Evolutionary conservation across 2,888 invertebrate species (phyloP).

Genomic region (Plemyria rubiginata): DNA sequence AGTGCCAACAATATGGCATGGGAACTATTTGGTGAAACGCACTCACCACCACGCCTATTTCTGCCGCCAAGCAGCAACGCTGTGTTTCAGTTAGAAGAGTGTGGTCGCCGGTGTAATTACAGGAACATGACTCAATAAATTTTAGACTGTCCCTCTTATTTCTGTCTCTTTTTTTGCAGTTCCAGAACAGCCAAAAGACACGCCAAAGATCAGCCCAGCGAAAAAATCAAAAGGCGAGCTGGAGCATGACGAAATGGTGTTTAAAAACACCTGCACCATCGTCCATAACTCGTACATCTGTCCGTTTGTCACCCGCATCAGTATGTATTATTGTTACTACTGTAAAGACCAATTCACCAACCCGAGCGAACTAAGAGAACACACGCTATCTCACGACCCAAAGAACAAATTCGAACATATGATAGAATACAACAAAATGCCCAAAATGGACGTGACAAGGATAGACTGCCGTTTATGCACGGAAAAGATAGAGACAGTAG

Average conservation of each 20-base stretch:
- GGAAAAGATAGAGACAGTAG: slow-evolving; percentile 65
- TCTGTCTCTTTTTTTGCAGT: slow-evolving; percentile 35
- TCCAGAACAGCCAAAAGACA: slow-evolving; percentile 38
- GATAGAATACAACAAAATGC: slow-evolving; percentile 70
- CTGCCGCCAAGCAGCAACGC: too few relatives aligned
- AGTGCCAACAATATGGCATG: too few relatives aligned
- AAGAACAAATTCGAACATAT: slow-evolving; percentile 57
- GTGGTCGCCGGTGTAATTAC: too few relatives aligned
- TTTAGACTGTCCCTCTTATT: too few relatives aligned
- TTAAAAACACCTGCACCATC: slow-evolving; percentile 64
- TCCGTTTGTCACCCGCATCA: slow-evolving; percentile 70
- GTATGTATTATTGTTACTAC: slow-evolving; percentile 76
- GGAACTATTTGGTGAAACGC: too few relatives aligned
- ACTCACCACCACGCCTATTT: too few relatives aligned
- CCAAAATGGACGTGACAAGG: slow-evolving; percentile 74
- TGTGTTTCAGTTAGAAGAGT: too few relatives aligned
- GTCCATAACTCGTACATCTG: slow-evolving; percentile 70
- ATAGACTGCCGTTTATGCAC: slow-evolving; percentile 72
- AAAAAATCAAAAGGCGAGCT: slow-evolving; percentile 47
- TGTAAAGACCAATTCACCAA: slow-evolving; percentile 75
- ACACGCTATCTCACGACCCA: slow-evolving; percentile 70
- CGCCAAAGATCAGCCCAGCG: slow-evolving; percentile 27
- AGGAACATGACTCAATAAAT: too few relatives aligned
- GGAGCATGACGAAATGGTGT: slow-evolving; percentile 65
- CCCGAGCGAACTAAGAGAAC: slow-evolving; percentile 67